Percentiles rank a stretch among this genome's conserved stretches.
Conservation (phyloP, 2,113 vertebrate species). For the Ptilonorhynchus violaceus region DNA sequence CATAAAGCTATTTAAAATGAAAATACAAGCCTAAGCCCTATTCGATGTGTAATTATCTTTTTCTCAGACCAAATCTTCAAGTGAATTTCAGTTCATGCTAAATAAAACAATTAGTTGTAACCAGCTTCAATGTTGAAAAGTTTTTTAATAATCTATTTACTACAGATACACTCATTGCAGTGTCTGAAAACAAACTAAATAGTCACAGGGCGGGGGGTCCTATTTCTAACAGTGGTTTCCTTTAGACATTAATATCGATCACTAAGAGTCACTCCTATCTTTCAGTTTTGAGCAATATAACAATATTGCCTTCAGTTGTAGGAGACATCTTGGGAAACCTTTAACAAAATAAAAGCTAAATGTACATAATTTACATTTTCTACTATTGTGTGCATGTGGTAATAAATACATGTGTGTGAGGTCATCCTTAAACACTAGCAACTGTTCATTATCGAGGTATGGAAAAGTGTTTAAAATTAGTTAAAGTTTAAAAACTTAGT, state of each 20-base stretch:
- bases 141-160: slow-evolving; percentile 39
- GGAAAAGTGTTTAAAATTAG: not conserved
- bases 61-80: not conserved
- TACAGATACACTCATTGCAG: not conserved
- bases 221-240: slow-evolving; percentile 46
- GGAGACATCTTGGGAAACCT: not conserved
- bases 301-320: not conserved
- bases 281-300: not conserved
- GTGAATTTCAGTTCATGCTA: not conserved
- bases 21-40: not conserved
- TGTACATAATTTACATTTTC: not conserved
- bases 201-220: not conserved
- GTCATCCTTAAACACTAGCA: not conserved
- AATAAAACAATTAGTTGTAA: not conserved
- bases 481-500: not conserved
- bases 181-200: slow-evolving; percentile 33
- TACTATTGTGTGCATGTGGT: not conserved
- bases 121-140: not conserved
- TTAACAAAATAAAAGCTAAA: not conserved
- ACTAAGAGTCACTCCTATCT: not conserved
- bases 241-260: slow-evolving; percentile 2
- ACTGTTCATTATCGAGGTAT: not conserved
- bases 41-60: not conserved
- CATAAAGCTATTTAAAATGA: not conserved
- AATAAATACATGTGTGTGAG: not conserved